Conservation (phyloP, 2,113 vertebrate genomes). For the Cebus imitator region DNA sequence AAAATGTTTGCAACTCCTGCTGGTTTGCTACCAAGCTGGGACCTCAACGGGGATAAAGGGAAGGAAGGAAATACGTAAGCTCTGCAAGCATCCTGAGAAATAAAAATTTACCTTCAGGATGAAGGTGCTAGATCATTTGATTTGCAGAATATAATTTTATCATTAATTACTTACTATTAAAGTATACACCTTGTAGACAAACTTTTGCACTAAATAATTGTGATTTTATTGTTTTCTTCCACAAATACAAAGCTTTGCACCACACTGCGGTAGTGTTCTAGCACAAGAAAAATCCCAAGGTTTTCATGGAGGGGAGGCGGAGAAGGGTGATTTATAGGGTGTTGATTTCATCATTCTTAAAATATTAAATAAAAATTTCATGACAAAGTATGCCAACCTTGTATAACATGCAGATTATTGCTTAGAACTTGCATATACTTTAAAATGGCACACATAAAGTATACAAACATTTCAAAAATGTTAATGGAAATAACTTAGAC, state of each 20-base stretch:
- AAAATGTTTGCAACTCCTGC: background rate
- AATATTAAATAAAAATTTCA: conserved; percentile 19
- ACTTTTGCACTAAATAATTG: conserved; percentile 44
- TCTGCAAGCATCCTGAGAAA: background rate
- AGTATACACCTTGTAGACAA: background rate
- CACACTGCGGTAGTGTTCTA: conserved; percentile 49
- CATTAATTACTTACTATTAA: background rate
- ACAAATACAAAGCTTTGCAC: conserved; percentile 71
- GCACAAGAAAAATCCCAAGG: conserved; percentile 68
- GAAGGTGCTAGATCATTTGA: background rate
- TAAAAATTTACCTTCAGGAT: background rate
- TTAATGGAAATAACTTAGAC: conserved; percentile 34
- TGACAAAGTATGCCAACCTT: conserved; percentile 46
- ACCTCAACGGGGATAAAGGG: rapidly evolving
- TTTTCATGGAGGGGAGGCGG: conserved; percentile 26
- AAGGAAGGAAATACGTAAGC: background rate
- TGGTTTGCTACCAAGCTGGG: background rate
- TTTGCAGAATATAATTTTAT: background rate
- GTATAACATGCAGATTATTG: conserved; percentile 85
- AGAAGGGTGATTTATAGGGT: background rate
- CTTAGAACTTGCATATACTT: conserved; percentile 83
- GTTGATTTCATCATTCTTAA: conserved; percentile 20
- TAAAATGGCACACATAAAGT: conserved; percentile 71
- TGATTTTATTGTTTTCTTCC: conserved; percentile 58
- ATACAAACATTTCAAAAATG: conserved; percentile 42